These are phyloP conservation scores for Sycophila texana DNA, from an alignment of 2,888 invertebrate genomes.

Conservation along the genomic window DNA sequence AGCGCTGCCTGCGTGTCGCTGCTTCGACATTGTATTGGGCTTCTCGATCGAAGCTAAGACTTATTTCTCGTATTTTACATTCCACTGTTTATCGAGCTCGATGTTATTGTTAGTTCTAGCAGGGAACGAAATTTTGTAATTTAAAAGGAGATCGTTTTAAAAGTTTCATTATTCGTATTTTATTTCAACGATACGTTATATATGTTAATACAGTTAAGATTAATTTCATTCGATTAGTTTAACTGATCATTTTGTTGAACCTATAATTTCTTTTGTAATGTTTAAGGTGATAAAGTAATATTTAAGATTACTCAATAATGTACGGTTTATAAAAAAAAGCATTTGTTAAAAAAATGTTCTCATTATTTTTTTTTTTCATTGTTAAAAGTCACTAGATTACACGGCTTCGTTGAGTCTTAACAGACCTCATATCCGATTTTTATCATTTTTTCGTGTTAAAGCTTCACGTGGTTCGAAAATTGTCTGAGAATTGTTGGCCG, in stretches of 20 bases:
- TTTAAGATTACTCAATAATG: too few relatives aligned
- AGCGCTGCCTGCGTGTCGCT: conserved; percentile 14
- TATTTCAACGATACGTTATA: too few relatives aligned
- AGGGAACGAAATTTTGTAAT: not conserved
- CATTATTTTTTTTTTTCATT: not conserved
- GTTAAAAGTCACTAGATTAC: not conserved
- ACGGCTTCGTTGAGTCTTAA: conserved; percentile 29
- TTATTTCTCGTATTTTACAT: not conserved
- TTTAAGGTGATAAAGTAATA: too few relatives aligned
- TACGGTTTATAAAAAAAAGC: too few relatives aligned
- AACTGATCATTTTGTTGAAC: too few relatives aligned
- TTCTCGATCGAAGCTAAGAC: conserved; percentile 19
- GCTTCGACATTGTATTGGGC: conserved; percentile 8
- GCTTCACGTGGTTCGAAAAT: not conserved
- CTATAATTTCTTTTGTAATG: too few relatives aligned
- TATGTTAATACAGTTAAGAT: too few relatives aligned
- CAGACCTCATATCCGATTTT: not conserved
- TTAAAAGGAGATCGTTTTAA: not conserved
- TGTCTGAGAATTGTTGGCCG: conserved; percentile 57
- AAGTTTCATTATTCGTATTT: too few relatives aligned
- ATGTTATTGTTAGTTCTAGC: not conserved
- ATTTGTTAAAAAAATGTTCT: not conserved
- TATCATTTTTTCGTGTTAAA: not conserved
- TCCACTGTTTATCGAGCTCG: not conserved
- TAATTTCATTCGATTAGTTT: too few relatives aligned